Conservation (phyloP, 1,140 invertebrate genomes). For the Achroia grisella region DNA sequence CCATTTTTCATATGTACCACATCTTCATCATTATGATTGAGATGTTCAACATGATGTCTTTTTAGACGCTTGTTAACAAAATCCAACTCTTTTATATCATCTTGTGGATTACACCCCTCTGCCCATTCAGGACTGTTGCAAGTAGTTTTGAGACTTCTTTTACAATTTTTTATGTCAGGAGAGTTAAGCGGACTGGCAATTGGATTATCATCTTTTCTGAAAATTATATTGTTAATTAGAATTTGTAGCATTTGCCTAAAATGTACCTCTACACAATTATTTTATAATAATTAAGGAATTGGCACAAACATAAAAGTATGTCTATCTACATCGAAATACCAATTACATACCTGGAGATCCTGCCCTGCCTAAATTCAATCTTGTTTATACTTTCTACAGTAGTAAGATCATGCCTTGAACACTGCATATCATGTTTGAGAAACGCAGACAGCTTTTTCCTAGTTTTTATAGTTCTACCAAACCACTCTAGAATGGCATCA, state of each 20-base stretch:
- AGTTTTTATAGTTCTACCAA: conserved; percentile 73
- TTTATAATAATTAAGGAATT: no score
- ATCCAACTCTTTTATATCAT: conserved; percentile 14
- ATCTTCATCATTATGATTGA: conserved; percentile 5
- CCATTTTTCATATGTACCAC: conserved; percentile 5
- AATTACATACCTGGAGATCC: conserved; percentile 35
- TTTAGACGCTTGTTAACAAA: not conserved
- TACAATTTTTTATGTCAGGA: conserved; percentile 35
- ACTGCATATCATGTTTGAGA: conserved; percentile 60
- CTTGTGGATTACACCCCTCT: conserved; percentile 37
- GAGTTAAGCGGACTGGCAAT: conserved; percentile 40
- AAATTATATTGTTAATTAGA: no score
- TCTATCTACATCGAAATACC: no score
- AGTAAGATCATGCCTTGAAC: conserved; percentile 59
- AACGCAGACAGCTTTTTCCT: conserved; percentile 66
- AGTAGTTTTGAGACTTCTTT: conserved; percentile 28
- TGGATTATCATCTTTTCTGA: conserved; percentile 38
- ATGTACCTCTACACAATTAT: no score
- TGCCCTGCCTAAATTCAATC: conserved; percentile 42
- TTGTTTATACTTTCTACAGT: conserved; percentile 51
- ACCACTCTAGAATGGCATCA: conserved; percentile 74
- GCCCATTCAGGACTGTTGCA: conserved; percentile 58
- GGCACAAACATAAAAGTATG: no score
- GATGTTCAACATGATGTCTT: conserved; percentile 5
- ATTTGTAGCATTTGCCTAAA: no score